Base-by-base conservation (phyloP, 2,888 invertebrate genomes). In the Theretra japonica region DNA sequence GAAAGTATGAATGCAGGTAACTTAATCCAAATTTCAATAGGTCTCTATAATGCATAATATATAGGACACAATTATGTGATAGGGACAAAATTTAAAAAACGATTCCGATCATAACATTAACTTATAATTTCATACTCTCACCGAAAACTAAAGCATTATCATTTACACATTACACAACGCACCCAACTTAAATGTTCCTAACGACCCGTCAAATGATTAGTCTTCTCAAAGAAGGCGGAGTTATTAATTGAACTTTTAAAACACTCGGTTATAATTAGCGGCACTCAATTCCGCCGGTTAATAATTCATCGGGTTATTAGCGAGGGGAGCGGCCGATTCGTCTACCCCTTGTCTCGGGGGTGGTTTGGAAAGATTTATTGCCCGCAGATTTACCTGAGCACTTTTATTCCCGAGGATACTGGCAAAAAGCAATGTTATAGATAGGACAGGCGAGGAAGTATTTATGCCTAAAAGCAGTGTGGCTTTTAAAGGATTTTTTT, bases 351-450 rank as follows among this genome's bases (percentile, higher is more conserved):
- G 82, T 79, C 82, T 75, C 74, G 77, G 79, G 76, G 76, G 75
- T 75, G 77, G 78, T 78, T 59, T 59, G 68, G 50, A 28, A 71
- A 82, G 88, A 89, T 89, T 88, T 89, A 88, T 88, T 86, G 80
- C 83, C 77, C 75, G 77, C 83, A 81, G 85, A 86, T 86, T 86
- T 82, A 83, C 85, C 85, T 81, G 81, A 83, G 83, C 79, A 86
- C 85, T 85, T 87, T 85, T 82, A 82, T 82, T 81, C 81, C 77
- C 77, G 75, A 77, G 76, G 78, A 80, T 80, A 80, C 74, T 56
- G 74, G 30, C 80, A 84, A 85, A 87, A 88, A 59, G 70, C n/a
- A 25, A 11, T 25, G 8, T n/a, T 59, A 75, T 76, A 65, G 17
- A 48, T 48, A 69, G 30, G 74, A 73, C 70, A 21, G 41, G 59